These are phyloP conservation scores for Mantis religiosa DNA, from an alignment of 2,888 invertebrate species.

Conservation along the genomic window DNA sequence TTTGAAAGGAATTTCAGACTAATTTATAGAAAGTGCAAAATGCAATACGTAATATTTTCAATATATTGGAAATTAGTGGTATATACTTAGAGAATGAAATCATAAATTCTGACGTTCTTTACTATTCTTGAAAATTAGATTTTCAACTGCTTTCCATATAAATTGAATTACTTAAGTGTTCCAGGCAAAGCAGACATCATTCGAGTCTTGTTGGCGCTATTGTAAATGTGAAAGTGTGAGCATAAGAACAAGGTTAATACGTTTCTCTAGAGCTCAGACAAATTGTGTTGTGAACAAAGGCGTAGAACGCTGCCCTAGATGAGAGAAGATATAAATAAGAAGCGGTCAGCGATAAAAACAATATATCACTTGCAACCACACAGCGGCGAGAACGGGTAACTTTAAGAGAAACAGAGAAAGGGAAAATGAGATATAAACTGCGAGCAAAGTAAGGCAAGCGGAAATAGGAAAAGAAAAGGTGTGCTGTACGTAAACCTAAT, in stretches of 20 bases:
- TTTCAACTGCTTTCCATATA: no score
- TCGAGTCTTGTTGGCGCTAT: background rate
- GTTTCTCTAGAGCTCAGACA: background rate
- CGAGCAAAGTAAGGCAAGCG: background rate
- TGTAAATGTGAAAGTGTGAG: background rate
- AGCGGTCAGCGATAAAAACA: background rate
- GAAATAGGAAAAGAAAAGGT: background rate
- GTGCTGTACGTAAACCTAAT: background rate
- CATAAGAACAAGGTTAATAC: background rate
- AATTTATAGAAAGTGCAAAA: no score
- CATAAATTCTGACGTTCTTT: no score
- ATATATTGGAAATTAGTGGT: no score
- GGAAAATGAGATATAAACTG: background rate
- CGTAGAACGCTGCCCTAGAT: background rate
- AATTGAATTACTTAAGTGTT: background rate
- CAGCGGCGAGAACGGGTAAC: background rate
- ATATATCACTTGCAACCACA: background rate
- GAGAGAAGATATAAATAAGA: background rate
- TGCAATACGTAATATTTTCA: no score
- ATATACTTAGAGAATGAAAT: no score
- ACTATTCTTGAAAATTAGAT: no score
- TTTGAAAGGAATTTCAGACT: no score
- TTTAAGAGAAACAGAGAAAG: background rate
- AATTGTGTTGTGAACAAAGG: background rate
- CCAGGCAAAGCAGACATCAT: background rate